phyloP scores from a whole-genome alignment of 2,797 vertebrate species.

The Heterohyrax brucei region DNA sequence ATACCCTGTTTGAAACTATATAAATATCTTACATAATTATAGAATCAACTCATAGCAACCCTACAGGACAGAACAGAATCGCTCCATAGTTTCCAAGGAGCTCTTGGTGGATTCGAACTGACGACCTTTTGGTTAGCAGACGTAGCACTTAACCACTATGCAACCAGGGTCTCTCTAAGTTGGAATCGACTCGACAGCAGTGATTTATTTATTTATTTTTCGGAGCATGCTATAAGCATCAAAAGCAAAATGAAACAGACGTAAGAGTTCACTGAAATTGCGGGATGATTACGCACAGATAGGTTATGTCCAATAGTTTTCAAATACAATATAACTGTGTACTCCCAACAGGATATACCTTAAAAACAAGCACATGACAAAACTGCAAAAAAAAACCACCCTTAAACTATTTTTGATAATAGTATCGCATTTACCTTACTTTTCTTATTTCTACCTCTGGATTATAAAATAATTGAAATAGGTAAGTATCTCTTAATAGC shows the following conservation, averaged over 20 bases:
- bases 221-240: not conserved
- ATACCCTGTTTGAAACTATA: not conserved
- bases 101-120: no score
- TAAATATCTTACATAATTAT: not conserved
- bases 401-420: not conserved
- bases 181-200: no score
- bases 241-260: constrained; percentile 28
- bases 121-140: no score
- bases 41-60: not conserved
- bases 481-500: not conserved
- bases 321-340: not conserved
- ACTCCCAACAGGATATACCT: not conserved
- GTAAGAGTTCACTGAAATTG: not conserved
- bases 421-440: not conserved
- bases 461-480: not conserved
- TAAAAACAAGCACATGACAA: not conserved
- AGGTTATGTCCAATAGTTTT: not conserved
- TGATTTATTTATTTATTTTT: not conserved
- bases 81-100: no score
- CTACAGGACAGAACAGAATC: no score
- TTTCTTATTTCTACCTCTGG: not conserved
- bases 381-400: not conserved
- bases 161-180: no score
- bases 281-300: not conserved
- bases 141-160: no score